Evolutionary conservation across 2,888 invertebrate genomes (phyloP).

Genomic region (Neocrepidodera transversa): DNA sequence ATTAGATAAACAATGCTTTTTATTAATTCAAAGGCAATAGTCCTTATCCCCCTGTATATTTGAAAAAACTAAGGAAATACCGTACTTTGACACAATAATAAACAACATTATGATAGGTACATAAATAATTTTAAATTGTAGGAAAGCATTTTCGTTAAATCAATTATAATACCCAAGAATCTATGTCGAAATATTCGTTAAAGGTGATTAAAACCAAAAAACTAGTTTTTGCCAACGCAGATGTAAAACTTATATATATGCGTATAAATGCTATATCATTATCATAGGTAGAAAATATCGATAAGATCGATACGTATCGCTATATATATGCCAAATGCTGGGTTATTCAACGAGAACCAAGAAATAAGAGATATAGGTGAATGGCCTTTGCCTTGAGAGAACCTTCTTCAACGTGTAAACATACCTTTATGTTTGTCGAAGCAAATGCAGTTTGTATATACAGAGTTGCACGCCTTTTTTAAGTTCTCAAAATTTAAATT

Average conservation of each 20-base stretch:
- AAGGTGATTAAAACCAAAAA: too few species aligned
- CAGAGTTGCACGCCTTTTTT: neutral
- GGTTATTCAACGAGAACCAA: slow-evolving; percentile 13
- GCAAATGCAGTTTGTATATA: slow-evolving; percentile 10
- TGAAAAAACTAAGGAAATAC: too few species aligned
- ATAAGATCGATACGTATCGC: neutral
- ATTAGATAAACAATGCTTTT: too few species aligned
- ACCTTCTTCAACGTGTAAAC: slow-evolving; percentile 6
- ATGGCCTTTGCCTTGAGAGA: slow-evolving; percentile 12
- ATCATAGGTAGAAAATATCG: neutral
- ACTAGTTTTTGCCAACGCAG: slow-evolving; percentile 1
- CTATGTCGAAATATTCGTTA: too few species aligned
- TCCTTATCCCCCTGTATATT: too few species aligned
- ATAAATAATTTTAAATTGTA: too few species aligned
- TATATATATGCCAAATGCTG: slow-evolving; percentile 17
- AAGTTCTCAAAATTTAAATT: neutral
- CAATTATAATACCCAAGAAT: too few species aligned
- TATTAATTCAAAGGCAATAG: too few species aligned
- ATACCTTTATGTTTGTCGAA: slow-evolving; percentile 19
- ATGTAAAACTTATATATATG: neutral
- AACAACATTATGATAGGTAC: too few species aligned
- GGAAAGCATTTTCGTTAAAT: too few species aligned
- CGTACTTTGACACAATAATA: too few species aligned
- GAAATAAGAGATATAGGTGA: slow-evolving; percentile 18
- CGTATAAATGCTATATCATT: neutral